phyloP scores from a whole-genome alignment of 2,888 invertebrate genomes.

The Siphlonurus alternatus region DNA sequence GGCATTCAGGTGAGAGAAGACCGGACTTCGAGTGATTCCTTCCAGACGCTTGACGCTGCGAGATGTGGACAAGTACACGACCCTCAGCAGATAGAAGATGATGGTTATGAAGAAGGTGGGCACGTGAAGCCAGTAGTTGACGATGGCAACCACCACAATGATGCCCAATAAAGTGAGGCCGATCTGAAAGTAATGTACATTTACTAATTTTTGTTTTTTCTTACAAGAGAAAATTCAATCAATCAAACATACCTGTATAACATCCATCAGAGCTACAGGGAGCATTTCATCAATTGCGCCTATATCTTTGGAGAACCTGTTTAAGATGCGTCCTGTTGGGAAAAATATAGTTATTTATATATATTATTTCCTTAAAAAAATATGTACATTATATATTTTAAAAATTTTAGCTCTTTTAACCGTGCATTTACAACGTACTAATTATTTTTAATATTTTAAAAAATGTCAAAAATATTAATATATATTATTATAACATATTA shows the following conservation, averaged over 20 bases:
- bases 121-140: constrained; percentile 55
- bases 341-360: not conserved
- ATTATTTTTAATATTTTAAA: not conserved
- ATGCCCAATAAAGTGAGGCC: constrained; percentile 30
- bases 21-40: constrained; percentile 72
- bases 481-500: no score
- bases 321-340: constrained; percentile 45
- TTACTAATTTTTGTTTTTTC: not conserved
- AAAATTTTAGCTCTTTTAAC: no score
- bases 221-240: no score
- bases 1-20: constrained; percentile 86
- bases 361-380: no score
- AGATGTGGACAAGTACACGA: constrained; percentile 62
- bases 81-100: constrained; percentile 56
- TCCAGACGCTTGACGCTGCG: constrained; percentile 65
- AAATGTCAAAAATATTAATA: no score
- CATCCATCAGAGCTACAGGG: constrained; percentile 39
- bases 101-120: constrained; percentile 52
- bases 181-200: constrained; percentile 22
- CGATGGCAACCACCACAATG: constrained; percentile 44
- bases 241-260: constrained; percentile 16
- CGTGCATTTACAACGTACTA: not conserved
- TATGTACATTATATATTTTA: not conserved
- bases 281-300: constrained; percentile 60
- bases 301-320: constrained; percentile 73